Evolutionary conservation across 2,888 invertebrate genomes (phyloP), one percentile per base, ranked within the genome.

Genomic region (Synanthedon vespiformis): DNA sequence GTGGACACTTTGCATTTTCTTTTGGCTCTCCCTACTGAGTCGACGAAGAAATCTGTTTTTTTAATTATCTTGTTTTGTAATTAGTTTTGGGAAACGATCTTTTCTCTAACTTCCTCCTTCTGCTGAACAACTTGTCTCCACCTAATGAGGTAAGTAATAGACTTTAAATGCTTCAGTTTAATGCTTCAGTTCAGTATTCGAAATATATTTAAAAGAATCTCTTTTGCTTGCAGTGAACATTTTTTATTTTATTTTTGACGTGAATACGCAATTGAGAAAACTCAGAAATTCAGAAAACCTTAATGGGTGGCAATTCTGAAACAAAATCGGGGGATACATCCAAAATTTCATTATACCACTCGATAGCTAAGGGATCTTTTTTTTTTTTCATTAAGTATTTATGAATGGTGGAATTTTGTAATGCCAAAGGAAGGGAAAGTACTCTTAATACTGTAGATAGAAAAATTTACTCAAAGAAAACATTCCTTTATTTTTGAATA

Each of bases 31-130:
- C 71, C 77, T 72, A 70, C 74, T 72, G 65, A 63, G 62, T 62
- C 67, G 64, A 67, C 67, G 72, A 63, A 74, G 77, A 70, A 83
- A 82, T 86, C 85, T 85, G 85, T 83, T 85, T 84, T 85, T 80
- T 85, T 86, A 86, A 87, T 85, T 85, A 85, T 81, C 84, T 81
- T 85, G 84, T 85, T 87, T 86, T 80, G 82, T 84, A 86, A 87
- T 87, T 87, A 86, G 86, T 85, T 87, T 81, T 72, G 77, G 80
- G 80, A 76, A 81, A 80, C 80, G 83, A 81, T 82, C 78, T 76
- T 75, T 76, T 77, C 74, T 71, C 75, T 70, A 72, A 70, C 72
- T 83, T 77, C 74, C 71, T 74, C 67, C 67, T 57, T 57, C 57
- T 68, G 64, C 64, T 65, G 67, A 69, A 67, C 77, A 84, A 84